These are phyloP conservation scores for Zaprionus camerounensis DNA, from an alignment of 1,140 invertebrate genomes.

Conservation along the genomic window DNA sequence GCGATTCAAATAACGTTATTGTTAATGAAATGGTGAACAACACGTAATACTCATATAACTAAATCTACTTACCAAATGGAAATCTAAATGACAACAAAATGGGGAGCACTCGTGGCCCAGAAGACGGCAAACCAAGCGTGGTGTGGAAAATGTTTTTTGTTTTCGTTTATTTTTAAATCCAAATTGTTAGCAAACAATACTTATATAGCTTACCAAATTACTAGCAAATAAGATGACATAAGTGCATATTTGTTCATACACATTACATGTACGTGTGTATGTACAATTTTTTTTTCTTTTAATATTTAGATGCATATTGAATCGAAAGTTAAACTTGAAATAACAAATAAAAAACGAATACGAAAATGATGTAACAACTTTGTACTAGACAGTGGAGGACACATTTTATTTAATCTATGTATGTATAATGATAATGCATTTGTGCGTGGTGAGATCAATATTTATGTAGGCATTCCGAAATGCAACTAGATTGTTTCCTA, in stretches of 20 bases:
- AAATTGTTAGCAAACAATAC: slow-evolving; percentile 8
- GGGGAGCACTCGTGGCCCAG: neutral
- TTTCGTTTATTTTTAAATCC: slow-evolving; percentile 30
- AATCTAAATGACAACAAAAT: slow-evolving; percentile 42
- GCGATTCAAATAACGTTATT: neutral
- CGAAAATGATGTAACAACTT: slow-evolving; percentile 43
- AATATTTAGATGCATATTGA: slow-evolving; percentile 39
- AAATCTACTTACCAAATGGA: slow-evolving; percentile 32
- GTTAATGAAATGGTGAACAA: slow-evolving; percentile 13
- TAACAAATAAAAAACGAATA: slow-evolving; percentile 6
- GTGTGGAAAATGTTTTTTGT: slow-evolving; percentile 22
- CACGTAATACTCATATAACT: slow-evolving; percentile 16
- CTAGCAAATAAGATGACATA: slow-evolving; percentile 34
- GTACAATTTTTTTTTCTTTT: slow-evolving; percentile 17
- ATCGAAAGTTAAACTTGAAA: slow-evolving; percentile 47
- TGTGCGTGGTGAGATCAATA: slow-evolving; percentile 10
- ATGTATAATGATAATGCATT: slow-evolving; percentile 4
- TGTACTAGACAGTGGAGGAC: slow-evolving; percentile 57
- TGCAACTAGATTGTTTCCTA: slow-evolving; percentile 28
- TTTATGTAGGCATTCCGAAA: slow-evolving; percentile 11
- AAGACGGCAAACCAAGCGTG: neutral
- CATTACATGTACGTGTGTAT: slow-evolving; percentile 28
- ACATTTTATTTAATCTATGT: slow-evolving; percentile 28
- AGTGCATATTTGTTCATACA: slow-evolving; percentile 6
- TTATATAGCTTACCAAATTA: slow-evolving; percentile 60